Conservation (phyloP, 2,113 vertebrate genomes). For the Hassar affinis region DNA sequence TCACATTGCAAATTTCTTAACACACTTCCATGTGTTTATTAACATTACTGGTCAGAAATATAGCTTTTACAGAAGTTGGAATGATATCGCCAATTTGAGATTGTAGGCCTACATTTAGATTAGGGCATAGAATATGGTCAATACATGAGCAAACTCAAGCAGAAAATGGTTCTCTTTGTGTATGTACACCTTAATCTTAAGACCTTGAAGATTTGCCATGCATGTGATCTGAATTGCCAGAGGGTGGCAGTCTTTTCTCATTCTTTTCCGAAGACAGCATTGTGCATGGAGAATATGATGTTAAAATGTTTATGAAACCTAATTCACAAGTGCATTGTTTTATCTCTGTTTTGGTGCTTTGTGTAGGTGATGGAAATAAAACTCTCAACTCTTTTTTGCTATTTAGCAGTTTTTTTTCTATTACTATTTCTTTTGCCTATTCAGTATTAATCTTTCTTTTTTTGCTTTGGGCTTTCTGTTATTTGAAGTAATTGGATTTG, state of each 20-base stretch:
- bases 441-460: not conserved
- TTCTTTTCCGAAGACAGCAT: slow-evolving; percentile 8
- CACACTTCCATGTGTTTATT: not conserved
- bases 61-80: not conserved
- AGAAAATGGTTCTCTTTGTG: not conserved
- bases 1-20: not conserved
- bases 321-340: not conserved
- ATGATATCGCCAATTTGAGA: not conserved
- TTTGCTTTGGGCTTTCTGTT: not conserved
- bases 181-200: not conserved
- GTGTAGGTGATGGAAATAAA: not conserved
- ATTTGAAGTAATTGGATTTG: not conserved
- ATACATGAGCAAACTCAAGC: not conserved
- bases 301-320: not conserved
- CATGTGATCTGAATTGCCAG: slow-evolving; percentile 51
- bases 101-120: not conserved
- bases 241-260: slow-evolving; percentile 69
- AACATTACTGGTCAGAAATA: not conserved
- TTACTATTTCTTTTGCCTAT: not conserved
- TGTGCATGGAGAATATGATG: not conserved
- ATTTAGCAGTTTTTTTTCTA: not conserved
- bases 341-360: not conserved
- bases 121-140: not conserved
- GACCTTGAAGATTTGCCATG: not conserved
- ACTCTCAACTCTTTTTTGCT: not conserved